Evolutionary conservation across 2,888 invertebrate genomes (phyloP).

Genomic region (Poecilobothrus nobilitatus): DNA sequence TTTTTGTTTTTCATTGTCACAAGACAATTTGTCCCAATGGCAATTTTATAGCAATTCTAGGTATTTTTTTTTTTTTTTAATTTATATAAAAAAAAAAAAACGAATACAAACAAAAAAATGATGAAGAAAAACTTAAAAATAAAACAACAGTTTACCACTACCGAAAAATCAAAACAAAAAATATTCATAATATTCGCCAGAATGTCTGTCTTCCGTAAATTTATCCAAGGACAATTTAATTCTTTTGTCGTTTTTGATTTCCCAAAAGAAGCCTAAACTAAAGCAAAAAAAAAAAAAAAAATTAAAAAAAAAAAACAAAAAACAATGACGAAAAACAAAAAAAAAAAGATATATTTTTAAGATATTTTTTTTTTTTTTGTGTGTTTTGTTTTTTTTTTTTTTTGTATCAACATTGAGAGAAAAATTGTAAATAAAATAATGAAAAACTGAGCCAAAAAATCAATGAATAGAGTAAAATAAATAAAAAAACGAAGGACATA

Average conservation of each 20-base stretch:
- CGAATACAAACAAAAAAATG: no score
- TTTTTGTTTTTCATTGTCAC: background rate
- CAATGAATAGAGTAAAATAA: no score
- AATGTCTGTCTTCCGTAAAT: background rate
- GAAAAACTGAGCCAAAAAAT: background rate
- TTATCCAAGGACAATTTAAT: slow-evolving; percentile 5
- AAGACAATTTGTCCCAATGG: background rate
- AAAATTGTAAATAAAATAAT: no score
- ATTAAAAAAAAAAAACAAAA: no score
- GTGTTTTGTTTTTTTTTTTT: no score
- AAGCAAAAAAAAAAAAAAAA: background rate
- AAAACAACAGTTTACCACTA: no score
- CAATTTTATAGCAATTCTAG: background rate
- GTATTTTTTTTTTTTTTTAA: background rate
- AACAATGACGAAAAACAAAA: background rate
- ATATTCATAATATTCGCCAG: background rate
- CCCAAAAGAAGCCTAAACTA: background rate
- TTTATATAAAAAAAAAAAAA: no score
- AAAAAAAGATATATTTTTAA: background rate
- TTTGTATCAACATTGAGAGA: no score
- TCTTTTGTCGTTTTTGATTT: background rate
- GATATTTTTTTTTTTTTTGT: no score
- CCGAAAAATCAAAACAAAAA: background rate
- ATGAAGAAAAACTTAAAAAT: no score
- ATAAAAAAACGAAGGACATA: no score